Evolutionary conservation across 2,797 vertebrate species (phyloP), one percentile per base, ranked within the genome.

Genomic region (Oreochromis grahami): DNA sequence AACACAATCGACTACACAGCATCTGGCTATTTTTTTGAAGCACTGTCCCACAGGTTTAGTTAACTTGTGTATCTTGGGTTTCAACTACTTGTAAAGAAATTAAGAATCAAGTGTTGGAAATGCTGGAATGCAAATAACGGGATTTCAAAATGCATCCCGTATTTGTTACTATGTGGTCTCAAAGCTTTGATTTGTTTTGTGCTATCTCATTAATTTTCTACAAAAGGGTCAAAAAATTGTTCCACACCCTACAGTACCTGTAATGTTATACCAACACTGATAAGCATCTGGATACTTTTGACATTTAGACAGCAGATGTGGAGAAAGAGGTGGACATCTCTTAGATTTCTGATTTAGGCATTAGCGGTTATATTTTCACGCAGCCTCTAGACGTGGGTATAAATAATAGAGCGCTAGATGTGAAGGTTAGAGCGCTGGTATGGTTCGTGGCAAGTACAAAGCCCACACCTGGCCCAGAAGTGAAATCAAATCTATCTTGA

Each of bases 401-500:
- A 95, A 96, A 96, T 96, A 95, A 95, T 70, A 13, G 34, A 3
- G 78, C 43, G 0, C n/a, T 80, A 89, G 80, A 91, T 56, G 82
- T 90, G 89, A 93, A 90, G 89, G 86, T 84, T 87, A 79, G 78
- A 70, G 86, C 38, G 13, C 79, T 55, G 76, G 91, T 83, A 91
- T 60, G 90, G 94, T 96, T 95, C 91, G 92, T 92, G 85, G 94
- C 87, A 80, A 96, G 95, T 96, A 92, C 94, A 94, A 92, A 94
- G 88, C 85, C 87, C 93, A 93, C 96, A 97, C 95, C 96, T 96
- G 96, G 95, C 89, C 87, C 88, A 5, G 60, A 83, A 90, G 91
- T 96, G 96, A 97, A 96, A 97, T 92, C 92, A 94, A 95, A 97
- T 96, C 95, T 93, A 91, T 86, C 76, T 84, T 94, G 94, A 96